Conservation (phyloP, 2,797 vertebrate species). For the Poecilia velifera region DNA sequence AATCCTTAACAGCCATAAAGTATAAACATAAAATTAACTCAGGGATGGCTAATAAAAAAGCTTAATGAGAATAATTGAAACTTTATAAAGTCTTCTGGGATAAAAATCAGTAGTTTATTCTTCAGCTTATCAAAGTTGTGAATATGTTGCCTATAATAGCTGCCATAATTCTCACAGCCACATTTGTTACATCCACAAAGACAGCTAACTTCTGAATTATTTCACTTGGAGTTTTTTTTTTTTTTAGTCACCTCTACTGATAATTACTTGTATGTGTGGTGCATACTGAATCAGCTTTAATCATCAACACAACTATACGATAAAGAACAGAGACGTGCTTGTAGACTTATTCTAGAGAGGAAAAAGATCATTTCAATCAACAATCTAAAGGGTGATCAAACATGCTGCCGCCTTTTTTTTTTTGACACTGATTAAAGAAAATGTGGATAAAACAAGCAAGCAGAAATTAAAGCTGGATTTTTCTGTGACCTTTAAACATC, state of each 20-base stretch:
- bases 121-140: not conserved
- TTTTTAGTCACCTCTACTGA: not conserved
- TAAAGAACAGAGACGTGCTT: not conserved
- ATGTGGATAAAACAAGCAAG: constrained; percentile 16
- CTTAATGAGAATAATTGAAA: not conserved
- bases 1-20: not conserved
- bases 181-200: not conserved
- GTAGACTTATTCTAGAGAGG: constrained; percentile 38
- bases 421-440: constrained; percentile 37
- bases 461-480: constrained; percentile 54
- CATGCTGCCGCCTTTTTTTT: constrained; percentile 33
- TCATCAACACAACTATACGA: constrained; percentile 1
- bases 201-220: not conserved
- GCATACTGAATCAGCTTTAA: not conserved
- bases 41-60: not conserved
- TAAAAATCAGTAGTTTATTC: not conserved
- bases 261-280: not conserved
- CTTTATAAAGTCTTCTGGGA: not conserved
- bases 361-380: constrained; percentile 73
- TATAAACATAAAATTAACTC: not conserved
- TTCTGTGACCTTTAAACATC: constrained; percentile 68
- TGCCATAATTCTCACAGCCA: not conserved
- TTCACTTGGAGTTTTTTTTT: not conserved
- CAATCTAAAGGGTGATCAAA: constrained; percentile 37
- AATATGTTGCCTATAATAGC: not conserved